Evolutionary conservation across 2,888 invertebrate genomes (phyloP), one percentile per base, ranked within the genome.

Genomic region (Hymenopus coronatus): DNA sequence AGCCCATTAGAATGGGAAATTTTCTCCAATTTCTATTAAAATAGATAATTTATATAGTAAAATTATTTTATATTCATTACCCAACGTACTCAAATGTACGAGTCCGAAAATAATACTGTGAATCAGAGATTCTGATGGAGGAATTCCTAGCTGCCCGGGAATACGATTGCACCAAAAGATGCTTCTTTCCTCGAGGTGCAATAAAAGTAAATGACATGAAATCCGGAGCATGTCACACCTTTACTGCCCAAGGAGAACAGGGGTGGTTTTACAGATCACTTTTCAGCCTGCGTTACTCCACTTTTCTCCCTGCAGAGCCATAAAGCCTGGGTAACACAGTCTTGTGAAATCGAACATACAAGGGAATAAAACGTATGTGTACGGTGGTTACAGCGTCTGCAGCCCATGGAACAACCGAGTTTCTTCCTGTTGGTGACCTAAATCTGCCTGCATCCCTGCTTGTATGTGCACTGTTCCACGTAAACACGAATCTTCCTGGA

Each of bases 321-420:
- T 85, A 85, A 85, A 85, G 27, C 85, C 54, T 15, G 54, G 28
- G 85, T 54, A 85, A 54, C 85, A 54, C 28, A 70, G 54, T 70
- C 70, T 28, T 70, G 28, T 54, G 46, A 54, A 28, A 85, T 85
- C 85, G 85, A 85, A 85, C 85, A 85, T 54, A 85, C 85, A 28
- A 70, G 46, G 85, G 70, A 70, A 85, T 85, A 85, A 85, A 85
- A 85, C 54, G 54, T 70, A 70, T 70, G 20, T 40, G 40, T 70
- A 70, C 54, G 20, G 54, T 25, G 54, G 54, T 70, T 70, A 70
- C 54, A 70, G 54, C 54, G 54, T 20, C 54, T 15, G 54, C 54
- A 70, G 6, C 20, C 54, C 54, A 25, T 70, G 20, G 15, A 20
- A 70, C 54, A 25, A 70, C 54, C 6, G 20, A 20, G 25, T 70